Base-by-base conservation (phyloP, 2,797 vertebrate genomes). In the Macropus fuliginosus region DNA sequence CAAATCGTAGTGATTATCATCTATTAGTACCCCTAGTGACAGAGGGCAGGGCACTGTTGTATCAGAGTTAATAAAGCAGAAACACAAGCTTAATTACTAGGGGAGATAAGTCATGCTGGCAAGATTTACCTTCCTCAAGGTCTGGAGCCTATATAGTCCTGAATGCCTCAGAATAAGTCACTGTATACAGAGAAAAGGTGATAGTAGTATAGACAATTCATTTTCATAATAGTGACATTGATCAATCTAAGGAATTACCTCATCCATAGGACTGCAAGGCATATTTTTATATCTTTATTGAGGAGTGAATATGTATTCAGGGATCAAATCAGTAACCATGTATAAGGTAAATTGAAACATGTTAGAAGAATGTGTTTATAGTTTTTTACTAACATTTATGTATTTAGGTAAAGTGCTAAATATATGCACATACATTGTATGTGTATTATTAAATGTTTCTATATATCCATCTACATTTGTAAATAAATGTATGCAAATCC, bases 11-110 rank as follows among this genome's bases (percentile, higher is more conserved):
- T 97, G 98, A 98, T 98, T 98, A 98, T 98, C 98, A 93, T 98
- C 98, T 98, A 98, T 99, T 98, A 98, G 98, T 98, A 97, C 98
- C 96, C 95, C 92, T 98, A 98, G 98, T 98, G 99, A 98, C 98
- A 98, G 98, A 99, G 98, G 98, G 98, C 98, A 99, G 98, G 98
- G 97, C 98, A 95, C 97, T 98, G 98, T 98, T 98, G 98, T 98
- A 98, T 97, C 97, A 91, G 97, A 99, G 98, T 98, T 99, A 99
- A 98, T 99, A 99, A 99, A 98, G 98, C 98, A 99, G 98, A 99
- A 98, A 98, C 98, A 97, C 97, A 98, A 98, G 98, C 95, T 98
- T 99, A 98, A 99, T 98, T 98, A 98, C 97, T 96, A 92, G 92
- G 97, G 97, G 98, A 98, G 98, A 98, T 98, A 98, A 98, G 98